Conservation (phyloP, 64 coral and sea anemone genomes). For the Dendrophyllia cribrosa region DNA sequence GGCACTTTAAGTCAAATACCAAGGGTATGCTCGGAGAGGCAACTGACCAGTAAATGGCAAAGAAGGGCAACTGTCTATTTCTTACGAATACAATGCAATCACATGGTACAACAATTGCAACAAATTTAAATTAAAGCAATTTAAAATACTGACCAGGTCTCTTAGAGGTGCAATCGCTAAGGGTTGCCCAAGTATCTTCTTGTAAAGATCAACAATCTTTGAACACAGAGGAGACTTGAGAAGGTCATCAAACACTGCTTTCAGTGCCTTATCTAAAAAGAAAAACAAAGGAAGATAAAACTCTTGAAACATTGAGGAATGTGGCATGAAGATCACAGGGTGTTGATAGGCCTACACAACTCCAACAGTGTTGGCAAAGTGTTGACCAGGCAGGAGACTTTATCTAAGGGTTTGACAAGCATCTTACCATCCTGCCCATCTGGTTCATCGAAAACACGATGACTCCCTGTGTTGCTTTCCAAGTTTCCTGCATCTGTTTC, state of each 20-base stretch:
- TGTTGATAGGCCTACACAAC: too few species aligned
- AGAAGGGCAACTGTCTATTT: too few species aligned
- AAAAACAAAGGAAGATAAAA: background rate
- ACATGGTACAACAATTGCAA: too few species aligned
- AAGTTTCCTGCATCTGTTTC: constrained; percentile 62
- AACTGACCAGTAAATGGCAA: too few species aligned
- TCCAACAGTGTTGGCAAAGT: too few species aligned
- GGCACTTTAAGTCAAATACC: too few species aligned
- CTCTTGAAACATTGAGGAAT: background rate
- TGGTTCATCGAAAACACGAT: constrained; percentile 66
- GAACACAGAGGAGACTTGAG: constrained; percentile 62
- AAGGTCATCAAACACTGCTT: constrained; percentile 71
- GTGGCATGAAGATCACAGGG: too few species aligned
- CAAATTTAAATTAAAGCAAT: too few species aligned
- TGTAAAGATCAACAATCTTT: constrained; percentile 69
- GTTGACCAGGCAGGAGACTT: background rate
- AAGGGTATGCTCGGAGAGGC: too few species aligned
- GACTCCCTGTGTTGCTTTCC: background rate
- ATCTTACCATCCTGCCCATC: constrained; percentile 81
- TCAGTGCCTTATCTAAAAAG: constrained; percentile 75
- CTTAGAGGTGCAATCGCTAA: constrained; percentile 37
- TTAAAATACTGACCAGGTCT: constrained; percentile 57
- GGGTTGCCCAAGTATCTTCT: constrained; percentile 67
- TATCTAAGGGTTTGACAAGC: too few species aligned
- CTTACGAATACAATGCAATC: too few species aligned